Evolutionary conservation across 2,113 vertebrate genomes (phyloP).

Genomic region (Centropus bengalensis): DNA sequence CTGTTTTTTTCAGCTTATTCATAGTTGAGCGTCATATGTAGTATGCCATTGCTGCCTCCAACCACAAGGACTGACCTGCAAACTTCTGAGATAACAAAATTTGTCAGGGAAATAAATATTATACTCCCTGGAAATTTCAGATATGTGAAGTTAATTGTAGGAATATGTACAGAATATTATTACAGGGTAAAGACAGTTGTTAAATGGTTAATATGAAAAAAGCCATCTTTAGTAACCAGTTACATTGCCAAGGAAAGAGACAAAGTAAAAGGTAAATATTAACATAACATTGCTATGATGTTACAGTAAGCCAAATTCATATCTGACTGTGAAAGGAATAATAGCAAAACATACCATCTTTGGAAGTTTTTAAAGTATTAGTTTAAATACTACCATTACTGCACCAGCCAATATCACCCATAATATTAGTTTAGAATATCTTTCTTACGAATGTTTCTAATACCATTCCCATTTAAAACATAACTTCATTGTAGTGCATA

Average conservation of each 20-base stretch:
- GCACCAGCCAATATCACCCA: not conserved
- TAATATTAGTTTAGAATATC: not conserved
- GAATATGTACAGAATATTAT: not conserved
- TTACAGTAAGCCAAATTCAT: slow-evolving; percentile 31
- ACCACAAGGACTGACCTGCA: not conserved
- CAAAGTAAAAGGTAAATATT: slow-evolving; percentile 66
- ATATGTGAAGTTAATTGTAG: not conserved
- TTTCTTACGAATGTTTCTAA: slow-evolving; percentile 15
- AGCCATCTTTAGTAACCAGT: not conserved
- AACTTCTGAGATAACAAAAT: not conserved
- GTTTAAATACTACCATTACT: slow-evolving; percentile 22
- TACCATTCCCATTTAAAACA: not conserved
- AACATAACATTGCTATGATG: slow-evolving; percentile 38
- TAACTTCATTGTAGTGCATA: not conserved
- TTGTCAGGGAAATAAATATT: not conserved
- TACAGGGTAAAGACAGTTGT: not conserved
- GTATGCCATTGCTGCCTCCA: not conserved
- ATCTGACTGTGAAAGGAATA: slow-evolving; percentile 37
- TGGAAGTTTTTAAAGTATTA: slow-evolving; percentile 30
- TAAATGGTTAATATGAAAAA: slow-evolving; percentile 21
- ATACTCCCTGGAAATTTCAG: not conserved
- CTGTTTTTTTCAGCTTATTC: not conserved
- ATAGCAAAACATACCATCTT: slow-evolving; percentile 44
- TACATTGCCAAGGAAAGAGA: slow-evolving; percentile 30
- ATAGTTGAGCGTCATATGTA: fast-evolving